Conservation (phyloP, 92 coral and sea anemone species). For the Porites divaricata region DNA sequence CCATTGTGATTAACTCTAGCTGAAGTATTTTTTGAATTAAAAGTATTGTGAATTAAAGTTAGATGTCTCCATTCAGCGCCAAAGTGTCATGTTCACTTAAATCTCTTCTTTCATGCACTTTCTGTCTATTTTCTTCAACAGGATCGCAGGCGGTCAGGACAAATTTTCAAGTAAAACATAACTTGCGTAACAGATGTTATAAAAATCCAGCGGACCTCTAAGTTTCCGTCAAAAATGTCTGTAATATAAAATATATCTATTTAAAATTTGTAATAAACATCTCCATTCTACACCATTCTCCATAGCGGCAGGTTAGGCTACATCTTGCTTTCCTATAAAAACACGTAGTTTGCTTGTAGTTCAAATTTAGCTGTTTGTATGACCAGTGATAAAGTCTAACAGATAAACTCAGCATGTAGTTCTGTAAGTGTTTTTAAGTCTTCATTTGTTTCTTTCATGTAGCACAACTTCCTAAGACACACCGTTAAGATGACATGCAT, state of each 20-base stretch:
- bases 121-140: neutral
- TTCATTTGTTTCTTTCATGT: neutral
- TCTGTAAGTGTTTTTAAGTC: neutral
- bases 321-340: neutral
- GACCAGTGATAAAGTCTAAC: neutral
- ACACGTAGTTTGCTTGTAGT: neutral
- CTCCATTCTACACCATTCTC: neutral
- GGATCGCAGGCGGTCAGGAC: conserved; percentile 17
- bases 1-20: too few relatives aligned
- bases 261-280: neutral
- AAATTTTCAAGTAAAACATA: neutral
- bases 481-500: neutral
- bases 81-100: neutral
- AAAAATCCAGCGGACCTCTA: neutral
- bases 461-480: neutral
- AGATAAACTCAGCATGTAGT: too few relatives aligned
- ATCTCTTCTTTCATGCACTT: neutral
- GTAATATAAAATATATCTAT: neutral
- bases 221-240: neutral
- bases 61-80: neutral
- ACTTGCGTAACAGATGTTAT: neutral
- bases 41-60: too few relatives aligned
- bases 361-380: neutral
- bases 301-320: neutral
- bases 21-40: too few relatives aligned